A percentile compares a stretch with the other conserved stretches of the same genome.
phyloP scores from a whole-genome alignment of 2,797 vertebrate genomes.

The Pempheris klunzingeri region DNA sequence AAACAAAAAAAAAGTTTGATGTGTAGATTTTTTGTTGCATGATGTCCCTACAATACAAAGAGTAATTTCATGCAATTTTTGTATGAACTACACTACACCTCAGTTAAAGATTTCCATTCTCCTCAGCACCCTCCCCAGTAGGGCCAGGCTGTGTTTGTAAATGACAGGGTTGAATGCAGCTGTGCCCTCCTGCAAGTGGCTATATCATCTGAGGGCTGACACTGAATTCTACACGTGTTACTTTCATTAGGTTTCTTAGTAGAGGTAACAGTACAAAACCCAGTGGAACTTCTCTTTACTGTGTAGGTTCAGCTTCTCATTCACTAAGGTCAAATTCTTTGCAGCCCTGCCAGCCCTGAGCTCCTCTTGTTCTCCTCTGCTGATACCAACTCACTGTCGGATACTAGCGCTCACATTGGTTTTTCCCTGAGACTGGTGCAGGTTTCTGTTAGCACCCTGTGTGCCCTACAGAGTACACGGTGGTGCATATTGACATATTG shows the following conservation, averaged over 20 bases:
- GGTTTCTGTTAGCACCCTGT: background rate
- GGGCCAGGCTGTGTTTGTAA: background rate
- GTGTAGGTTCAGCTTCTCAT: conserved; percentile 3
- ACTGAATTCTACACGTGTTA: conserved; percentile 9
- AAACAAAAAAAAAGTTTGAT: no score
- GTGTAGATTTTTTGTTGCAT: no score
- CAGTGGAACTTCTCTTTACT: conserved; percentile 5
- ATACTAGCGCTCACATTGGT: background rate
- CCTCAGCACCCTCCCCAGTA: background rate
- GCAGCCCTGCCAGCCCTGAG: background rate
- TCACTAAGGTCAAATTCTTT: background rate
- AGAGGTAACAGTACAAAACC: conserved; percentile 5
- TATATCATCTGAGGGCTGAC: conserved; percentile 16
- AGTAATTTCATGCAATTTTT: background rate
- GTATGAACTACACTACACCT: no score
- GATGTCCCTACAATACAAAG: no score
- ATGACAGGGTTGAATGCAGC: conserved; percentile 7
- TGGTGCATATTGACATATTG: background rate
- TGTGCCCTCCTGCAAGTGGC: conserved; percentile 15
- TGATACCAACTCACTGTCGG: background rate
- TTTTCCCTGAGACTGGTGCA: background rate
- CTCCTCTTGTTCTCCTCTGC: background rate
- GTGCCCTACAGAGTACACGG: background rate
- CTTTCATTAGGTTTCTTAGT: conserved; percentile 18
- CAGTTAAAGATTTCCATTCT: background rate